Evolutionary conservation across 2,113 vertebrate species (phyloP), one percentile per base, ranked within the genome.

Genomic region (Zootoca vivipara): DNA sequence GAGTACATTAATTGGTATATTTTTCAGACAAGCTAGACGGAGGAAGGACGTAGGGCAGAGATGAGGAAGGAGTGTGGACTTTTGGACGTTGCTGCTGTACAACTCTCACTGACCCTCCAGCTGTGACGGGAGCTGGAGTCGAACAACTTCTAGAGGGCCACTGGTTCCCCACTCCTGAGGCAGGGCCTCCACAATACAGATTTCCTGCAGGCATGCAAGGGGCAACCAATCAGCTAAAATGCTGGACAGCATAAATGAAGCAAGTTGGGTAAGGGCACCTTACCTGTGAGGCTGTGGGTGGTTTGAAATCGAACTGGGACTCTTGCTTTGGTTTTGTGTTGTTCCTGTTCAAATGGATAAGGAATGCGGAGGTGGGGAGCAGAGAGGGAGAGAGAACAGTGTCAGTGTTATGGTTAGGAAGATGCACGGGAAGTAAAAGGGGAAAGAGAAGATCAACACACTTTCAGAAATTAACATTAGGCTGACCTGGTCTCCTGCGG

Each of bases 301-400:
- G 94, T 96, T 98, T 99, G 92, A 98, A 99, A 90, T 99, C 98
- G 93, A 97, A 99, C 52, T 97, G 97, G 88, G 98, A 97, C 92
- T 99, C 98, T 88, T 98, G 98, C 98, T 99, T 99, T 98, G 99
- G 98, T 98, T 99, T 99, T 95, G 98, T 96, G 96, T 98, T 98
- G 95, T 94, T 99, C 97, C 99, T 99, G 95, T 88, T 91, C 86
- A 89, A 91, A 94, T 0, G 0, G 82, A 95, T 30, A 86, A 96
- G 9, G n/a, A 58, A 83, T 42, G 35, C 28, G 58, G 58, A 38
- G 9, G 30, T 5, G 72, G 12, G 42, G 22, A 52, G 24, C 3
- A 38, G 30, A 81, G 62, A 24, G 16, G 67, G 2, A 28, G 74
- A 82, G 86, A 93, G 85, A 67, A 82, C 83, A 93, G 86, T 6